Evolutionary conservation across 2,797 vertebrate genomes (phyloP).

Genomic region (Distichodus sexfasciatus): DNA sequence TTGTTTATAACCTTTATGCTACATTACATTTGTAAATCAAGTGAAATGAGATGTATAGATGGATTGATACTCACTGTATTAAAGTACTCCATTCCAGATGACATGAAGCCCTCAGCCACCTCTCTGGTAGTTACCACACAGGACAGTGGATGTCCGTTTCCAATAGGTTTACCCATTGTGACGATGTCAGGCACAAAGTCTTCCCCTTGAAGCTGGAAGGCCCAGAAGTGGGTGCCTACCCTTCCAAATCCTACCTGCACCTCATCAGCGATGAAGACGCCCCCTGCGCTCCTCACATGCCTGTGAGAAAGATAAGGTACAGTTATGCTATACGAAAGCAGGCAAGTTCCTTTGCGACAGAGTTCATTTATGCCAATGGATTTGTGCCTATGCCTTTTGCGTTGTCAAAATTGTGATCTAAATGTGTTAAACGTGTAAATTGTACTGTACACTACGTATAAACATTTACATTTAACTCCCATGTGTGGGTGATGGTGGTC

Average conservation of each 20-base stretch:
- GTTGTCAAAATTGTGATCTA: too few relatives aligned
- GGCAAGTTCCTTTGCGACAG: not conserved
- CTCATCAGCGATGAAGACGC: slow-evolving; percentile 92
- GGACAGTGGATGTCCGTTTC: slow-evolving; percentile 95
- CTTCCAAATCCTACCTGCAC: slow-evolving; percentile 97
- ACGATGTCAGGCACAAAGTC: slow-evolving; percentile 95
- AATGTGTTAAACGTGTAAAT: too few relatives aligned
- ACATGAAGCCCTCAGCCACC: slow-evolving; percentile 87
- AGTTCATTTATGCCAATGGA: not conserved
- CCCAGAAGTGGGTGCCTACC: slow-evolving; percentile 92
- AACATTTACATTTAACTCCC: too few relatives aligned
- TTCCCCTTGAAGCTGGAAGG: slow-evolving; percentile 89
- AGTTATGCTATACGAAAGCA: not conserved
- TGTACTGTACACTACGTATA: too few relatives aligned
- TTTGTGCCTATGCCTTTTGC: not conserved
- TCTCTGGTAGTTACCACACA: slow-evolving; percentile 94
- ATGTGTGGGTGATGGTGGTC: too few relatives aligned
- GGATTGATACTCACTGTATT: slow-evolving; percentile 82
- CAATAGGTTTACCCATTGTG: slow-evolving; percentile 98
- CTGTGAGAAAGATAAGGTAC: slow-evolving; percentile 75
- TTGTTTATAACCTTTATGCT: not conserved
- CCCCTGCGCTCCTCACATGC: slow-evolving; percentile 80
- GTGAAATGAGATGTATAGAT: not conserved
- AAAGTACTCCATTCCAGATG: slow-evolving; percentile 92
- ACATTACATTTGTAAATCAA: not conserved